Evolutionary conservation across 2,113 vertebrate species (phyloP), one percentile per base, ranked within the genome.

Genomic region (Geococcyx californianus): DNA sequence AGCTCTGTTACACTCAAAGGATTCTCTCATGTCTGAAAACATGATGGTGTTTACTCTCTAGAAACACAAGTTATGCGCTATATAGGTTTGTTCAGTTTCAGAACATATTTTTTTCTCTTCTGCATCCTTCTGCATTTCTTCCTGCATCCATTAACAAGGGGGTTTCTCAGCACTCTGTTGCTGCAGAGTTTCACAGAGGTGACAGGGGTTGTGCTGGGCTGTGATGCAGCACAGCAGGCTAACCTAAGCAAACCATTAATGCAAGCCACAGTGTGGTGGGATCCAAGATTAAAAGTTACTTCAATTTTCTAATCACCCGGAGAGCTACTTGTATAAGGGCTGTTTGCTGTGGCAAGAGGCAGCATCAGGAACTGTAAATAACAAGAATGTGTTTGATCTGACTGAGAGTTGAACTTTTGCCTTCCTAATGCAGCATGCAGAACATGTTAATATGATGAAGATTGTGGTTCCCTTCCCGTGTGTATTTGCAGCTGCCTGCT

Each of bases 381-480:
- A 87, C 24, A 83, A 42, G 25, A 93, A 91, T 72, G 59, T 44
- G 54, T 75, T 94, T 88, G 52, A 58, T 84, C 84, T 94, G 44
- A 96, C 87, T 93, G 84, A 67, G 92, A 83, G 33, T 7, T 97
- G 87, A 97, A 96, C 86, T 96, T 96, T 96, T 92, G 69, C 75
- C 77, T 95, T 93, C 49, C 60, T 84, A 80, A 59, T 33, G 23
- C 62, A 87, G 64, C 38, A 81, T 52, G 81, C 16, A 67, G 85
- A 67, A 16, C 44, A 59, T 72, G 69, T 84, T 89, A 76, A 51
- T 86, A 56, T 64, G 29, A 54, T 87, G 21, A 86, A 77, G 79
- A 49, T 23, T 49, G 54, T 33, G 69, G 66, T 91, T 82, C 51
- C 76, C 66, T 81, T 82, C 44, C 47, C 44, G 42, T 5, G 56